Base-by-base conservation (phyloP, 2,113 vertebrate species). In the Anser brachyrhynchus region DNA sequence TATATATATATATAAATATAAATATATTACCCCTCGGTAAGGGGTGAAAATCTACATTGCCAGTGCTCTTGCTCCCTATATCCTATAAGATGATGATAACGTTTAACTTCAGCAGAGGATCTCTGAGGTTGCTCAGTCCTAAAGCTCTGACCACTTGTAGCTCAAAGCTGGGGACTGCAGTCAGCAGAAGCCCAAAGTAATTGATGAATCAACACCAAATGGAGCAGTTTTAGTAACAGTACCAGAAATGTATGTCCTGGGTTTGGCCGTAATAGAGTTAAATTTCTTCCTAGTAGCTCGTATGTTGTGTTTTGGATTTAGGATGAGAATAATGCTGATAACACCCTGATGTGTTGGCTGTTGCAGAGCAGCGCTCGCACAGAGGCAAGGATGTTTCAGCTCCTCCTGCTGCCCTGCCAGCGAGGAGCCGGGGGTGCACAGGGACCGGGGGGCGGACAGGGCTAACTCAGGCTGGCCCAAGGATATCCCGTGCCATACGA, bases 41-140 rank as follows among this genome's bases (percentile, higher is more conserved):
- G 35, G 9, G 59, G 28, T 15, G 35, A 28, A 82, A 83, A 51
- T 17, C n/a, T 15, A 4, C 25, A 28, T 35, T 44, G 29, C 31
- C 23, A 22, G 19, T 64, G 11, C 7, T 71, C 8, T 74, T 73
- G 25, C 58, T 72, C 31, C 33, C n/a, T 10, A 1, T 7, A 5
- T 59, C 58, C 75, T 6, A 0, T 7, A 18, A 65, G 51, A 3
- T 11, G 79, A 35, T 25, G 22, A 13, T 44, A 4, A 0, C 1
- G 4, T 35, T 51, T n/a, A 28, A 6, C 28, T n/a, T 3, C 57
- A 21, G 23, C 2, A 4, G 23, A 19, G 77, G 26, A 46, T 13
- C 29, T 6, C 33, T 22, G 25, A 21, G 23, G 3, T 11, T 72
- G 31, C 69, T 46, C 13, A 3, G 16, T 52, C 29, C 73, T 57